These are phyloP conservation scores for Stenichneumon culpator DNA, from an alignment of 2,888 invertebrate species.

Conservation along the genomic window DNA sequence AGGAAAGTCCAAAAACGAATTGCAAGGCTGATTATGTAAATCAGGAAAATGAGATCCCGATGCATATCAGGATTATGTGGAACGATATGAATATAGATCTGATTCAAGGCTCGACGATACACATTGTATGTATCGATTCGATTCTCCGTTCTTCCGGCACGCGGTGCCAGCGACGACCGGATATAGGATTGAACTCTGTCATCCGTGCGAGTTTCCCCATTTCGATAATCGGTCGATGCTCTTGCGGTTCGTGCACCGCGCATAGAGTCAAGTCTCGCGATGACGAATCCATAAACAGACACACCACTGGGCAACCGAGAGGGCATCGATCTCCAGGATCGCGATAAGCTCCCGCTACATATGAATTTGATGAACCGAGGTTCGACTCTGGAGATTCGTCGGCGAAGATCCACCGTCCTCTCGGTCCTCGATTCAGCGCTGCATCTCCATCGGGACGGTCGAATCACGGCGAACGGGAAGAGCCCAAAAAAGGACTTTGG, in stretches of 20 bases:
- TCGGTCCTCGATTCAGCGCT: slow-evolving; percentile 1
- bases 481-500: neutral
- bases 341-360: slow-evolving; percentile 1
- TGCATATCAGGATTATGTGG: slow-evolving; percentile 36
- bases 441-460: slow-evolving; percentile 1
- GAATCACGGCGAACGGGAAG: neutral
- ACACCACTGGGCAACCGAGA: slow-evolving; percentile 17
- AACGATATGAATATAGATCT: slow-evolving; percentile 14
- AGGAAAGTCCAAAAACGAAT: too few species aligned
- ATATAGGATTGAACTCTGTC: slow-evolving; percentile 60
- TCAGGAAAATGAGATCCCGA: neutral
- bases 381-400: slow-evolving; percentile 37
- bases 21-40: too few species aligned
- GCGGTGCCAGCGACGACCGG: slow-evolving; percentile 46
- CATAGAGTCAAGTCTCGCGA: slow-evolving; percentile 25
- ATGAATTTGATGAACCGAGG: slow-evolving; percentile 43
- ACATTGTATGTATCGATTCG: slow-evolving; percentile 37
- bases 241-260: slow-evolving; percentile 12
- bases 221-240: slow-evolving; percentile 62
- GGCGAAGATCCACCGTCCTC: neutral
- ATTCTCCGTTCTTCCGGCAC: slow-evolving; percentile 48
- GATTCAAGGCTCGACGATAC: slow-evolving; percentile 36
- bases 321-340: slow-evolving; percentile 10
- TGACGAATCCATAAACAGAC: slow-evolving; percentile 47
- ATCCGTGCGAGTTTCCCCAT: slow-evolving; percentile 55